phyloP scores from a whole-genome alignment of 1,140 invertebrate species.

The Drosophila ambigua region DNA sequence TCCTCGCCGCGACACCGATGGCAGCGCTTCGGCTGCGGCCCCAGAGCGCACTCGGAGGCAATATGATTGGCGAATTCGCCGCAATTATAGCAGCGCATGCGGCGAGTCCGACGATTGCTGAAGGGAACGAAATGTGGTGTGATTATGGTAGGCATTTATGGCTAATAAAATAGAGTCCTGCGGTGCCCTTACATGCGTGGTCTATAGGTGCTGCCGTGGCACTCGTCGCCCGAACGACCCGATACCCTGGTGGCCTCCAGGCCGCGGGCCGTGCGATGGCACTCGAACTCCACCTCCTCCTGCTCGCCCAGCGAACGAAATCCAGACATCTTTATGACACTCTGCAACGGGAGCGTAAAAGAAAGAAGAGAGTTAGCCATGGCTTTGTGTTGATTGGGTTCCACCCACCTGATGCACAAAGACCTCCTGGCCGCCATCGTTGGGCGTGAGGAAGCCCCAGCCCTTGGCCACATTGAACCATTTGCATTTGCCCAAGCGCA shows the following conservation, averaged over 20 bases:
- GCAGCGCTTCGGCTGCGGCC: conserved; percentile 94
- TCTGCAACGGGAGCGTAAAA: conserved; percentile 85
- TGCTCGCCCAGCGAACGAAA: conserved; percentile 94
- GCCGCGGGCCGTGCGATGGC: conserved; percentile 92
- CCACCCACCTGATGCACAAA: conserved; percentile 94
- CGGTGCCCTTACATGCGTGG: conserved; percentile 82
- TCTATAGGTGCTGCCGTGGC: conserved; percentile 90
- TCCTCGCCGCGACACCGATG: conserved; percentile 93
- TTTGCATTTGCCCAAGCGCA: conserved; percentile 92
- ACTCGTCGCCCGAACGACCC: conserved; percentile 90
- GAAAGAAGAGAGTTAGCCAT: background rate
- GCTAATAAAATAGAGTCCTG: too few species aligned
- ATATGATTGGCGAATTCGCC: conserved; percentile 96
- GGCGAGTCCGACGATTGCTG: conserved; percentile 89
- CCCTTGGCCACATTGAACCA: conserved; percentile 97
- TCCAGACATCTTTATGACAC: conserved; percentile 94
- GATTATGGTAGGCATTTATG: background rate
- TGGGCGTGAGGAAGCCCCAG: conserved; percentile 95
- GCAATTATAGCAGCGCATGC: conserved; percentile 96
- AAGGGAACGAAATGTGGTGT: conserved; percentile 83
- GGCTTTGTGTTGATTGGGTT: background rate
- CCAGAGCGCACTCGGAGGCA: conserved; percentile 93
- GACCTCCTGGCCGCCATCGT: conserved; percentile 93
- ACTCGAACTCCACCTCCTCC: conserved; percentile 94
- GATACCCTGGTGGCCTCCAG: conserved; percentile 93